phyloP scores from a whole-genome alignment of 2,797 vertebrate species.

The Helarctos malayanus region DNA sequence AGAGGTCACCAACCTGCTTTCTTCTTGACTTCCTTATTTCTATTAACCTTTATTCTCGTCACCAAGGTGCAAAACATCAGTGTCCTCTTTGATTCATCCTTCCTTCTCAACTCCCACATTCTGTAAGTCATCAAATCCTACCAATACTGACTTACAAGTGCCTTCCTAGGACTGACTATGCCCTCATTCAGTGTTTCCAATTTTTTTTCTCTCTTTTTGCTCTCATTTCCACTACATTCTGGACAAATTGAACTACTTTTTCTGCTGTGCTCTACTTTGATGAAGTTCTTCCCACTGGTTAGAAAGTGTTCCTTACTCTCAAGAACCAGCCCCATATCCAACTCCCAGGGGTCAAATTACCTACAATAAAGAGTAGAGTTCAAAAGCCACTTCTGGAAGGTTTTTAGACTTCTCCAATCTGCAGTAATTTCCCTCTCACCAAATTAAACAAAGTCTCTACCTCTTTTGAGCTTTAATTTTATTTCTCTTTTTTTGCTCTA shows the following conservation, averaged over 20 bases:
- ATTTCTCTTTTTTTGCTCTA: not conserved
- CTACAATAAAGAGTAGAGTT: not conserved
- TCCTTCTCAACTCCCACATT: not conserved
- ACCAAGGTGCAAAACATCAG: not conserved
- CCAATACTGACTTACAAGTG: not conserved
- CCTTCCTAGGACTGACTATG: not conserved
- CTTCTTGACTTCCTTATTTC: not conserved
- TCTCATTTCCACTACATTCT: not conserved
- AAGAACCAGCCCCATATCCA: not conserved
- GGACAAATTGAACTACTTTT: not conserved
- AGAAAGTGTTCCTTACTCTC: not conserved
- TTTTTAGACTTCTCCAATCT: not conserved
- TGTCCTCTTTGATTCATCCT: not conserved
- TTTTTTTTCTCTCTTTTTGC: not conserved
- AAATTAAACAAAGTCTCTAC: not conserved
- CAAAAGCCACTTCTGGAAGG: not conserved
- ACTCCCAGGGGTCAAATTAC: not conserved
- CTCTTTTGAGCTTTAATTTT: not conserved
- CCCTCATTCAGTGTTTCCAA: not conserved
- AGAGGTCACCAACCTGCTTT: not conserved
- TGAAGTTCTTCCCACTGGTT: not conserved
- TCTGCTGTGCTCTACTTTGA: not conserved
- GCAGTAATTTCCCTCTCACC: not conserved
- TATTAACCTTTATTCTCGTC: not conserved
- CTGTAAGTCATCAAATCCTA: not conserved